A percentile compares a stretch with the other conserved stretches of the same genome.
These are phyloP conservation scores for Mesorhabditis belari DNA, from an alignment of 2,888 invertebrate genomes.

Conservation along the genomic window DNA sequence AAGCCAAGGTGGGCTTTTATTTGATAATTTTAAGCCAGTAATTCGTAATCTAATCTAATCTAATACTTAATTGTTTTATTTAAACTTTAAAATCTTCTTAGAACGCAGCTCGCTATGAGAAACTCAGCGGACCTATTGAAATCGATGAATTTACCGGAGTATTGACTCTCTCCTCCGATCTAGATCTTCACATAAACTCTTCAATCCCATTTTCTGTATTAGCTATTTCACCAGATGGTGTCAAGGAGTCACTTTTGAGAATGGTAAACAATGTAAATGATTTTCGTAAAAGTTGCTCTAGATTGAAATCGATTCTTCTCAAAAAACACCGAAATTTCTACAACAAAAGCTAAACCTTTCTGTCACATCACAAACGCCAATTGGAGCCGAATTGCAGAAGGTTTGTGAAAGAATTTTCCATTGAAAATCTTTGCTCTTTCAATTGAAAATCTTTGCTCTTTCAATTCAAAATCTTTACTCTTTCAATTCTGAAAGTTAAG, in stretches of 20 bases:
- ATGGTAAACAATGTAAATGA: background rate
- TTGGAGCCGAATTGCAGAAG: background rate
- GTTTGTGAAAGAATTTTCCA: no score
- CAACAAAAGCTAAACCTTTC: background rate
- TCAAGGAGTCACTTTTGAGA: background rate
- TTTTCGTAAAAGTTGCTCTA: background rate
- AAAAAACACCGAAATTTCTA: background rate
- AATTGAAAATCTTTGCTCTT: background rate
- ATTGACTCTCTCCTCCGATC: background rate
- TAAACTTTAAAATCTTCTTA: background rate
- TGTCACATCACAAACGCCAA: background rate
- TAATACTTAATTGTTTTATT: background rate
- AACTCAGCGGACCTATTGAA: background rate
- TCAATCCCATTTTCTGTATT: background rate
- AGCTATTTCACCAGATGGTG: background rate
- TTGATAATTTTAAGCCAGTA: no score
- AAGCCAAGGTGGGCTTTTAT: no score
- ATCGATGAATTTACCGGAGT: background rate
- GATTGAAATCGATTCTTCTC: background rate
- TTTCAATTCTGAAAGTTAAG: background rate
- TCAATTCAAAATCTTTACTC: background rate
- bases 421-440: background rate
- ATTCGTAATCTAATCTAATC: no score
- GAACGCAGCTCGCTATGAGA: background rate
- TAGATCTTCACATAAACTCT: background rate